Conservation (phyloP, 2,797 vertebrate species). For the Molothrus aeneus region DNA sequence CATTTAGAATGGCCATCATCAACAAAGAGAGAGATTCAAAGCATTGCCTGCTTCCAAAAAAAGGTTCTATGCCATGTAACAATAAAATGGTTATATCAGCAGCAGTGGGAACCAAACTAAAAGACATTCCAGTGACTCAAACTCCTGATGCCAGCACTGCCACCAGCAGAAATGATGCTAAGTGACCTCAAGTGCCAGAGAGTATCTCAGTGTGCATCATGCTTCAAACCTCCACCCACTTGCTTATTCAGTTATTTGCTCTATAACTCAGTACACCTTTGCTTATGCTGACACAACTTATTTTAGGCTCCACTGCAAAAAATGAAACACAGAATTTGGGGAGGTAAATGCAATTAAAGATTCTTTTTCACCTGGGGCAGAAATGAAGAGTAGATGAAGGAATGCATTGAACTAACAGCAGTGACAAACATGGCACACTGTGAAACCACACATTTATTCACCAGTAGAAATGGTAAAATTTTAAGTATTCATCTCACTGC, state of each 20-base stretch:
- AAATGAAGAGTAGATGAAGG: not conserved
- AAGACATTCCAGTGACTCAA: not conserved
- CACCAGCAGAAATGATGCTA: not conserved
- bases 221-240: not conserved
- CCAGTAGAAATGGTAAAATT: not conserved
- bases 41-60: not conserved
- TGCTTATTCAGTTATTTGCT: not conserved
- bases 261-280: not conserved
- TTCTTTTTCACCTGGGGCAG: not conserved
- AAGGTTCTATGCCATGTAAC: not conserved
- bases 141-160: not conserved
- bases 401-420: not conserved
- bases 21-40: not conserved
- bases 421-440: not conserved
- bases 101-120: not conserved
- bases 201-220: accelerated
- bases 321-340: not conserved
- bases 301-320: not conserved
- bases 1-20: not conserved
- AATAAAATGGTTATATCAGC: not conserved
- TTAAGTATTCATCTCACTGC: not conserved
- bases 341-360: not conserved
- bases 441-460: not conserved
- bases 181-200: not conserved
- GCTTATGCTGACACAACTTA: not conserved